A percentile compares a stretch with the other conserved stretches of the same genome.
Conservation (phyloP, 1,140 invertebrate species). For the Drosophila nikananu region DNA sequence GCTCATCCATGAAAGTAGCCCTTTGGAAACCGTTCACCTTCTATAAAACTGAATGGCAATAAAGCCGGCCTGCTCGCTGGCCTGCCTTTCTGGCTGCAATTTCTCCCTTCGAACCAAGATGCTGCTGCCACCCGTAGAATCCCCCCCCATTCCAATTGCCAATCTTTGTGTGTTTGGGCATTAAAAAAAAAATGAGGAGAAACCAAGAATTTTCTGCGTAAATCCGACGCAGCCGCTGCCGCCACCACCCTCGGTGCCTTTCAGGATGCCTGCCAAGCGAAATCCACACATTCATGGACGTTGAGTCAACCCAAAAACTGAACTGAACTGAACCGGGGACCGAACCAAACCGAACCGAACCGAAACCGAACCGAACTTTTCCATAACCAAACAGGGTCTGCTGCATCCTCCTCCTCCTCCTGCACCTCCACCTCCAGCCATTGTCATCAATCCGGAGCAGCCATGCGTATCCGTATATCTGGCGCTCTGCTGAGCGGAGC, state of each 20-base stretch:
- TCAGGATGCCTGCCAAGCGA: constrained; percentile 45
- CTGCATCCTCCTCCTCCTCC: constrained; percentile 41
- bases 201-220: constrained; percentile 60
- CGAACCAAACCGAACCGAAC: constrained; percentile 40
- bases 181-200: constrained; percentile 51
- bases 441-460: constrained; percentile 80
- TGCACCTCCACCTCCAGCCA: constrained; percentile 18
- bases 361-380: constrained; percentile 44
- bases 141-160: constrained; percentile 37
- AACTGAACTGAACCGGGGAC: constrained; percentile 24
- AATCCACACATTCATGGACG: constrained; percentile 59
- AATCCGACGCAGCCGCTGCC: constrained; percentile 38
- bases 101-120: constrained; percentile 40
- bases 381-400: constrained; percentile 63
- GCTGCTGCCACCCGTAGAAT: constrained; percentile 30
- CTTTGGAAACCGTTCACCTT: constrained; percentile 16
- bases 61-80: constrained; percentile 20
- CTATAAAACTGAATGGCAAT: constrained; percentile 28
- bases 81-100: constrained; percentile 29
- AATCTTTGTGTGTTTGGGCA: constrained; percentile 59
- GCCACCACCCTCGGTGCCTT: constrained; percentile 58
- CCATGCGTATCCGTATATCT: constrained; percentile 80
- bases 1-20: not conserved
- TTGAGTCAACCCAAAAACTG: constrained; percentile 73
- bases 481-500: constrained; percentile 36